Percentiles rank a stretch among this genome's conserved stretches.
Conservation (phyloP, 2,888 invertebrate genomes). For the Tromatobia lineatoria region DNA sequence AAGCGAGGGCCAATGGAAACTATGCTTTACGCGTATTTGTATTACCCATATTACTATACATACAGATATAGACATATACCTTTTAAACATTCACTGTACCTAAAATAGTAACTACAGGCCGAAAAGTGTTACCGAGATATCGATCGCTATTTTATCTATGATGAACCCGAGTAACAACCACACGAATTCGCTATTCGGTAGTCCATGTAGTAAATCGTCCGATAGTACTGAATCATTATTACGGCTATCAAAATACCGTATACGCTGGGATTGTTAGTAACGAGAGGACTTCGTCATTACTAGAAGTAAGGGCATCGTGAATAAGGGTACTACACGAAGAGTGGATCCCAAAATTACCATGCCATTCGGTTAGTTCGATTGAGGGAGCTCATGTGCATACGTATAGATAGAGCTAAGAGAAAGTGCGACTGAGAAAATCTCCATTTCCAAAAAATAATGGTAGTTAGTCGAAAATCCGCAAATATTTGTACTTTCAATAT, state of each 20-base stretch:
- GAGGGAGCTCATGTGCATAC: too few species aligned
- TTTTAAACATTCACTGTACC: conserved; percentile 2
- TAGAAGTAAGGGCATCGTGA: neutral
- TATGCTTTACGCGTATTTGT: conserved; percentile 16
- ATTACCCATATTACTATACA: neutral
- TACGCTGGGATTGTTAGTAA: neutral
- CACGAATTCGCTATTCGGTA: conserved; percentile 23
- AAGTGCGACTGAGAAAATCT: neutral
- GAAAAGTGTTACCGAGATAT: conserved; percentile 41
- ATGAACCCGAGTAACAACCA: conserved; percentile 27
- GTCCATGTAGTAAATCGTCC: conserved; percentile 19
- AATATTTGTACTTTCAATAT: too few species aligned
- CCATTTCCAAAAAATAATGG: too few species aligned
- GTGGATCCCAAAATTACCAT: neutral
- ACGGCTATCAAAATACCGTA: conserved; percentile 29
- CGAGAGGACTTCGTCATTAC: conserved; percentile 3
- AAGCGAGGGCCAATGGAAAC: conserved; percentile 51
- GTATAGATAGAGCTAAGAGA: too few species aligned
- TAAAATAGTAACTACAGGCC: conserved; percentile 6
- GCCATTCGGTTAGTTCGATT: neutral
- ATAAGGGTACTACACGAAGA: conserved; percentile 9
- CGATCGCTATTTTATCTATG: conserved; percentile 49
- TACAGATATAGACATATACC: too few species aligned
- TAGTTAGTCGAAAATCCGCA: too few species aligned
- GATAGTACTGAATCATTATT: conserved; percentile 26